Evolutionary conservation across 2,888 invertebrate genomes (phyloP).

Genomic region (Carabus problematicus): DNA sequence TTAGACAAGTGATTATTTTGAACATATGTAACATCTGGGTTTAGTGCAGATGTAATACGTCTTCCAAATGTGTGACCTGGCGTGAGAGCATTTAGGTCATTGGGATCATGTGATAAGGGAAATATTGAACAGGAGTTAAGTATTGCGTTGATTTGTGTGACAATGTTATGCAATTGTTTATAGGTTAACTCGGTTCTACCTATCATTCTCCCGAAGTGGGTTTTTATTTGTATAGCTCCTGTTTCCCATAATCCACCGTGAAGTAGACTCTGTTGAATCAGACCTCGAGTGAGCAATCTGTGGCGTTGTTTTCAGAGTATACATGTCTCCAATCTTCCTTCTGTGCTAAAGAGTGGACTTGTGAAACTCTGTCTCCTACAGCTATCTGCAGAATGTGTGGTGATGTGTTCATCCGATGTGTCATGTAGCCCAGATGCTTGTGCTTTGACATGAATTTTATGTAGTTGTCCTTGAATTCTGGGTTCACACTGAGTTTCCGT

Average conservation of each 20-base stretch:
- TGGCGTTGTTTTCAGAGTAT: constrained; percentile 43
- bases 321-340: constrained; percentile 45
- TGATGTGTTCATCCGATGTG: constrained; percentile 46
- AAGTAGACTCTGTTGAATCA: neutral
- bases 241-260: neutral
- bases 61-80: neutral
- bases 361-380: too few relatives aligned
- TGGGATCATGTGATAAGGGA: neutral
- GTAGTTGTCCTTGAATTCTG: neutral
- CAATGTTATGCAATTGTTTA: neutral
- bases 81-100: neutral
- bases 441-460: neutral
- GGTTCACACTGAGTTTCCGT: neutral
- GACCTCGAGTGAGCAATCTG: constrained; percentile 11
- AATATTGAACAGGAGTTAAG: neutral
- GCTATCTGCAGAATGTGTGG: constrained; percentile 47
- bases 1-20: too few relatives aligned
- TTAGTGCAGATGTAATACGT: neutral
- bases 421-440: neutral
- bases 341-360: constrained; percentile 45
- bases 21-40: neutral
- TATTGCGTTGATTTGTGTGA: neutral
- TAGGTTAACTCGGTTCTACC: neutral
- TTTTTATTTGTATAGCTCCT: neutral
- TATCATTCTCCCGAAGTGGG: neutral